Percentiles rank a stretch among this genome's conserved stretches.
These are phyloP conservation scores for Gambelia wislizenii DNA, from an alignment of 2,797 vertebrate genomes.

Conservation along the genomic window DNA sequence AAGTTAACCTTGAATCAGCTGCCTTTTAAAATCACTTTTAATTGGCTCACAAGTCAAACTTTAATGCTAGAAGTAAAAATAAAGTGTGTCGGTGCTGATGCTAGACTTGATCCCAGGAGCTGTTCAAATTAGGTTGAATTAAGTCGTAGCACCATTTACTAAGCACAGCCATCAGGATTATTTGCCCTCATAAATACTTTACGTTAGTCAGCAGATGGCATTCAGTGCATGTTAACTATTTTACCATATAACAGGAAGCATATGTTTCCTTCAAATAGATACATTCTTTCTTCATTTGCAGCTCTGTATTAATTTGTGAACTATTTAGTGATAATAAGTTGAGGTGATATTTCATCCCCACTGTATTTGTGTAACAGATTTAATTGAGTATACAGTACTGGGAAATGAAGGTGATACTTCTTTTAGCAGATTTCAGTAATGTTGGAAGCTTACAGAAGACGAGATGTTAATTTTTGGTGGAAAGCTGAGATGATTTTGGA, in stretches of 20 bases:
- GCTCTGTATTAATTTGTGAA: constrained; percentile 78
- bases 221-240: constrained; percentile 72
- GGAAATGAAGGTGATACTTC: constrained; percentile 63
- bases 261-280: constrained; percentile 76
- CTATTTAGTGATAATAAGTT: constrained; percentile 74
- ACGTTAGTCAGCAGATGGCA: constrained; percentile 81
- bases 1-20: constrained; percentile 42
- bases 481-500: constrained; percentile 40
- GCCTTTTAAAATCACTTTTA: constrained; percentile 45
- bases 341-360: constrained; percentile 74
- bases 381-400: constrained; percentile 53
- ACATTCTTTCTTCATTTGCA: constrained; percentile 77
- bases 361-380: constrained; percentile 69
- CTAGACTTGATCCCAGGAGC: constrained; percentile 53
- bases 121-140: constrained; percentile 38
- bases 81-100: background rate
- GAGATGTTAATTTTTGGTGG: constrained; percentile 61
- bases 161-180: constrained; percentile 59
- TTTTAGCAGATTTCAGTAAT: constrained; percentile 39
- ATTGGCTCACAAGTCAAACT: constrained; percentile 50
- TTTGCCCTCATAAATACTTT: constrained; percentile 73
- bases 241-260: constrained; percentile 68
- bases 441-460: constrained; percentile 45
- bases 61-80: constrained; percentile 14
- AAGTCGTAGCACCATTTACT: constrained; percentile 56